Conservation (phyloP, 2,797 vertebrate species). For the Parauchenoglanis ngamensis region DNA sequence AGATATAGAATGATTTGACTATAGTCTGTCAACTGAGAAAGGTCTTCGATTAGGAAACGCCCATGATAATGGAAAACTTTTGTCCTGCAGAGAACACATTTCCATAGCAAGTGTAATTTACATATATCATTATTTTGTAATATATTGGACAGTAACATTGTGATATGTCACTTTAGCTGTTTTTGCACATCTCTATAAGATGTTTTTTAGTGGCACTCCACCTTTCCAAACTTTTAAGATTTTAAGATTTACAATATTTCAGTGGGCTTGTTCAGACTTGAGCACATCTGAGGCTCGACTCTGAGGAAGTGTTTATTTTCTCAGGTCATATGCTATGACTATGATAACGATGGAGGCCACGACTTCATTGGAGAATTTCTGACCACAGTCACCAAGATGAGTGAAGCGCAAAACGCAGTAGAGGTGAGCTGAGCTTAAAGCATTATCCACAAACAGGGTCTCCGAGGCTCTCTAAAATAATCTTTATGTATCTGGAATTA, state of each 20-base stretch:
- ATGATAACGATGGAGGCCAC: constrained; percentile 93
- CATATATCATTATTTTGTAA: neutral
- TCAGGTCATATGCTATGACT: constrained; percentile 93
- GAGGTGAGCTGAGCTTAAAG: constrained; percentile 72
- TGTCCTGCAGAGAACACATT: neutral
- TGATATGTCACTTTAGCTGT: neutral
- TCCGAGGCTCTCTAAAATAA: neutral
- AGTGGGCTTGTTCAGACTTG: neutral
- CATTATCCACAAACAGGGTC: neutral
- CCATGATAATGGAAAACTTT: neutral
- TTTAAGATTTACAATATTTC: neutral
- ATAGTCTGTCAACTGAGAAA: neutral
- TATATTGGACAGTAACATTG: neutral
- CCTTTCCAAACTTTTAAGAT: neutral
- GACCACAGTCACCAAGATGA: constrained; percentile 87
- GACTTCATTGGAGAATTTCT: constrained; percentile 97
- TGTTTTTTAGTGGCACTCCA: neutral
- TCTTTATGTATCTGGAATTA: neutral
- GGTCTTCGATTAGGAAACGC: neutral
- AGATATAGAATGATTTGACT: neutral
- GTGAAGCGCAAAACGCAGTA: constrained; percentile 82
- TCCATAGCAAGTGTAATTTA: neutral
- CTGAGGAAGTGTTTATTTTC: constrained; percentile 13
- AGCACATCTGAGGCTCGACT: neutral
- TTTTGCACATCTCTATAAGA: neutral